Evolutionary conservation across 2,113 vertebrate genomes (phyloP), one percentile per base, ranked within the genome.

Genomic region (Eleginops maclovinus): DNA sequence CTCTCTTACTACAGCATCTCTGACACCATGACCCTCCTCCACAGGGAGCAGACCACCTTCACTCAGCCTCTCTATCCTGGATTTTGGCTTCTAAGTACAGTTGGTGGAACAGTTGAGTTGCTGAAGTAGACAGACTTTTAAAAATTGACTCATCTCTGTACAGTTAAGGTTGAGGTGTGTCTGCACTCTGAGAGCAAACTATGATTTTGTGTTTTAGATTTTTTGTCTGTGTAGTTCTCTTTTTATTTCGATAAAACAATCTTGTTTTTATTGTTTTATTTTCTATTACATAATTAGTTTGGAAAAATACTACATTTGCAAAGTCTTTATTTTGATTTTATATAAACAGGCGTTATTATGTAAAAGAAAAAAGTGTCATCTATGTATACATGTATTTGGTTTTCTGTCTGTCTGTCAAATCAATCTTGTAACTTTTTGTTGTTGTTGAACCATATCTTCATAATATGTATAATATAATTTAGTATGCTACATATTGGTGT

Each of bases 21-120:
- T 51, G 9, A 49, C 12, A 70, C 49, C 58, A 70, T 70, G 47
- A 77, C 44, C 53, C 69, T 79, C 54, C 77, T 80, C 54, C 62
- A 61, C 70, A 80, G 47, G 54, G 62, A 73, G 62, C 31, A 36
- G 31, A 67, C 77, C 62, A 44, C 12, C 0, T 80, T 73, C 77
- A 73, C 62, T 36, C 44, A 67, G 77, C 70, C 77, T 61, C 70
- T 68, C 31, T 14, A 31, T 31, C 31, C 31, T 31, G 31, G 31
- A 7, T 0, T 82, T 13, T 62, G 64, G 21, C 2, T 55, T 55
- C 13, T 2, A 26, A 0, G 0, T 5, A 8, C 10, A 8, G 0
- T 21, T 44, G 64, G 58, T 47, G 13, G 0, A 28, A 13, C 21
- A 1, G 76, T 31, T 50, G 53, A 79, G 65, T 22, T 79, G 4